phyloP scores from a whole-genome alignment of 2,888 invertebrate species.

The Temnothorax rugatulus region DNA sequence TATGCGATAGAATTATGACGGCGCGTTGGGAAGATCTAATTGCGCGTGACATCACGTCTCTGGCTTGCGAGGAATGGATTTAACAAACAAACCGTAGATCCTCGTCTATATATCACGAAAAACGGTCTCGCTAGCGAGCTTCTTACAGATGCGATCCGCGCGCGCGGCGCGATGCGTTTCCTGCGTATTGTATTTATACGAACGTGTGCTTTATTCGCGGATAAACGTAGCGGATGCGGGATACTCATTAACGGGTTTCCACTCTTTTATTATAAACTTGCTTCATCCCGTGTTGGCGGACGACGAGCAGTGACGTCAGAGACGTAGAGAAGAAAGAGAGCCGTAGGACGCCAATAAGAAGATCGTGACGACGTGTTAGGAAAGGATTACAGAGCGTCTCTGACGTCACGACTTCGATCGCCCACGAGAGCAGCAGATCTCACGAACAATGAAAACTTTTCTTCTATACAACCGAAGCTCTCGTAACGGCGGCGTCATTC shows the following conservation, averaged over 20 bases:
- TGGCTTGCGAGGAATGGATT: neutral
- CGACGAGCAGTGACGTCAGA: slow-evolving; percentile 30
- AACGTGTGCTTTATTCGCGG: slow-evolving; percentile 14
- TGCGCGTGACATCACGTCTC: slow-evolving; percentile 17
- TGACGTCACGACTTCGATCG: slow-evolving; percentile 54
- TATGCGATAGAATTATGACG: slow-evolving; percentile 31
- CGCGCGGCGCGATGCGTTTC: slow-evolving; percentile 1
- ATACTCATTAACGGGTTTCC: slow-evolving; percentile 8
- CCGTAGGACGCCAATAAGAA: slow-evolving; percentile 20
- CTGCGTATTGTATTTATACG: neutral
- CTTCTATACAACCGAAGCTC: slow-evolving; percentile 43
- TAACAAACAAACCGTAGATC: neutral
- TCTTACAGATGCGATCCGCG: neutral
- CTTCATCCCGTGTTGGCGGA: slow-evolving; percentile 16
- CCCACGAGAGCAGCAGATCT: slow-evolving; percentile 52
- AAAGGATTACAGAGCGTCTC: slow-evolving; percentile 34
- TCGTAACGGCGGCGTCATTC: slow-evolving; percentile 41
- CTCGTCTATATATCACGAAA: neutral
- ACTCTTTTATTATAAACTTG: slow-evolving; percentile 47
- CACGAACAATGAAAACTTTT: slow-evolving; percentile 44
- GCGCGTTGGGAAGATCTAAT: slow-evolving; percentile 6
- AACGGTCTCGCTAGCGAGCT: neutral
- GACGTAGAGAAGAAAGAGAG: neutral
- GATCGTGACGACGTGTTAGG: slow-evolving; percentile 48
- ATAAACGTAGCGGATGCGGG: neutral